Base-by-base conservation (phyloP, 1,140 invertebrate genomes). In the Portunus trituberculatus region DNA sequence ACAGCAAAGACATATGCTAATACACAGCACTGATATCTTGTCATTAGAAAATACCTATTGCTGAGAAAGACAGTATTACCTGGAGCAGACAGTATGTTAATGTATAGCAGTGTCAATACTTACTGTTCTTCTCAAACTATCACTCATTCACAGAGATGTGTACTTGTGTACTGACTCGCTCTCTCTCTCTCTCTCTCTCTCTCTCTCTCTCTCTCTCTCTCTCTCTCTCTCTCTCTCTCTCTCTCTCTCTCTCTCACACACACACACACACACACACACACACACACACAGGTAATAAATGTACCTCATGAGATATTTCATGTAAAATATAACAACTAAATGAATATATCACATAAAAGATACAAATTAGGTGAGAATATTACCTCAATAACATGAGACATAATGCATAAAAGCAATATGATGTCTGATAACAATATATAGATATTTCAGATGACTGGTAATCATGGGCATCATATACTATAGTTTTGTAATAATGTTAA, bases 1-100 rank as follows among this genome's bases (percentile, higher is more conserved):
- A 76, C 67, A 76, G 67, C 67, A 76, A 76, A 76, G 67, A 76
- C 67, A 76, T 76, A 76, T n/a, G 67, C n/a, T n/a, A 76, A 76
- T n/a, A 76, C 67, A 76, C 67, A 76, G 67, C 67, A 76, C 67
- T 76, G n/a, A 25, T 76, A 76, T 20, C 20, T 76, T n/a, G 6
- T n/a, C 67, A n/a, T 25, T 76, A 76, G 67, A 76, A 76, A 76
- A 76, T 76, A 76, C 67, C 67, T 76, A 76, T 76, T 76, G 67
- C 67, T 76, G 67, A 76, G 67, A 76, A 76, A 76, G 67, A 76
- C 67, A 76, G 67, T n/a, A 76, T 76, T 25, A 76, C 67, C 67
- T 76, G 67, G 67, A 76, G 67, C 67, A 76, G 67, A 76, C 20
- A 76, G 67, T 32, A 32, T 88, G 20, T 10, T 32, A 25, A 88